Conservation (phyloP, 2,797 vertebrate species). For the Gymnoscopelus braueri region DNA sequence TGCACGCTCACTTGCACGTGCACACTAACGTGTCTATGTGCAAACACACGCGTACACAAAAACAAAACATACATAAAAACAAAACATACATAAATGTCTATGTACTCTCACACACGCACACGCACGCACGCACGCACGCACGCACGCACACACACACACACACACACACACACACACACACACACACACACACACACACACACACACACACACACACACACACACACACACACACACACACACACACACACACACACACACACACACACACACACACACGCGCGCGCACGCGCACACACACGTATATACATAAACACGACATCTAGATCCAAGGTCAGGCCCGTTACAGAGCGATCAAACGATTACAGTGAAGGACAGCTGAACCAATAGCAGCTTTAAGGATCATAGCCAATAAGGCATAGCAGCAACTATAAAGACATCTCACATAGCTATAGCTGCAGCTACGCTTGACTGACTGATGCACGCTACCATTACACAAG, state of each 20-base stretch:
- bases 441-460: neutral
- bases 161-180: neutral
- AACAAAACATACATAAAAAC: too few species aligned
- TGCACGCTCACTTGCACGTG: too few species aligned
- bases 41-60: too few species aligned
- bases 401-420: slow-evolving; percentile 5
- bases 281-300: neutral
- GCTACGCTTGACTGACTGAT: neutral
- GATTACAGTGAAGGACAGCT: slow-evolving; percentile 19
- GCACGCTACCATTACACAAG: too few species aligned
- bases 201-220: neutral
- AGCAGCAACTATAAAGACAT: slow-evolving; percentile 9
- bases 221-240: neutral
- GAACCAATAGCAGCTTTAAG: slow-evolving; percentile 9
- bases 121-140: neutral
- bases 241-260: neutral
- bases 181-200: slow-evolving; percentile 1
- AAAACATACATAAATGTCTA: too few species aligned
- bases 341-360: slow-evolving; percentile 11
- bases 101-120: neutral
- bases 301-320: neutral
- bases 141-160: neutral
- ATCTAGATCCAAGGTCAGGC: slow-evolving; percentile 21
- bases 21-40: too few species aligned
- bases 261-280: neutral